A percentile compares a stretch with the other conserved stretches of the same genome.
Evolutionary conservation across 1,140 invertebrate genomes (phyloP).

Genomic region (Pseudoatta argentina): DNA sequence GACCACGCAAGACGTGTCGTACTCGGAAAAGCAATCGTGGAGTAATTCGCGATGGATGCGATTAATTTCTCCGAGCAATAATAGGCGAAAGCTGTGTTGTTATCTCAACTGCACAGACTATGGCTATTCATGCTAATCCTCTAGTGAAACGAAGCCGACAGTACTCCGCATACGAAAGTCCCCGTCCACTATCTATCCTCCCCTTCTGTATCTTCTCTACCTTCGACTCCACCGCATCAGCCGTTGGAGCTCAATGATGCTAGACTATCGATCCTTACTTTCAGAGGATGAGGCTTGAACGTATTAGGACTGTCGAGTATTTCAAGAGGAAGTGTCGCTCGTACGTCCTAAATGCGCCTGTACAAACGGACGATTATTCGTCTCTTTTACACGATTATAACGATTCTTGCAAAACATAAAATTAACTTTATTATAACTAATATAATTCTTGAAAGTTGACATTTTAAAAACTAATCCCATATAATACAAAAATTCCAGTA

Average conservation of each 20-base stretch:
- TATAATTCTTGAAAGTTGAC: neutral
- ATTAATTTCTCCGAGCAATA: slow-evolving; percentile 83
- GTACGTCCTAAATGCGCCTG: slow-evolving; percentile 69
- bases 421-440: neutral
- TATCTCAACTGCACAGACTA: slow-evolving; percentile 80
- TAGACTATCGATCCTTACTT: slow-evolving; percentile 82
- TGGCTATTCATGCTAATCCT: slow-evolving; percentile 83
- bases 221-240: slow-evolving; percentile 75
- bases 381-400: slow-evolving; percentile 9
- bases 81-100: slow-evolving; percentile 77
- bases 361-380: slow-evolving; percentile 35
- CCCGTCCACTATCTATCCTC: slow-evolving; percentile 63
- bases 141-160: slow-evolving; percentile 61
- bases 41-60: slow-evolving; percentile 81
- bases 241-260: slow-evolving; percentile 80
- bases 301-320: slow-evolving; percentile 75
- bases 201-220: slow-evolving; percentile 62
- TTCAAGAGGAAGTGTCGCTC: slow-evolving; percentile 80
- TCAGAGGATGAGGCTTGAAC: slow-evolving; percentile 78
- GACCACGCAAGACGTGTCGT: slow-evolving; percentile 19
- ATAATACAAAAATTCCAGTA: too few relatives aligned
- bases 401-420: slow-evolving; percentile 55
- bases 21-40: slow-evolving; percentile 76
- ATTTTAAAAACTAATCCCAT: neutral
- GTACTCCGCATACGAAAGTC: slow-evolving; percentile 74